phyloP scores from a whole-genome alignment of 2,888 invertebrate species.

The Xanthia togata region DNA sequence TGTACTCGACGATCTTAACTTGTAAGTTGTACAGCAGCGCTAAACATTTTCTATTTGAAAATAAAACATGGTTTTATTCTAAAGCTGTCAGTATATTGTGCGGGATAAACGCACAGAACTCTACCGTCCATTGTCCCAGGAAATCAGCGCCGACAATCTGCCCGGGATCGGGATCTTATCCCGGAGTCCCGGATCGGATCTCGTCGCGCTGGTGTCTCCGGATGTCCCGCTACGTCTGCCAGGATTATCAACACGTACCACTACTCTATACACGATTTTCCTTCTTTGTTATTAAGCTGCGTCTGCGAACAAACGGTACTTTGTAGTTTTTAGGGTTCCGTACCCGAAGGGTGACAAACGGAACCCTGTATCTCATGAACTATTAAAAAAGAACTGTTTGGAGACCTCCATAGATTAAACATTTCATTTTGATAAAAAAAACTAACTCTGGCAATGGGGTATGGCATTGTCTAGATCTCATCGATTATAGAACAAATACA shows the following conservation, averaged over 20 bases:
- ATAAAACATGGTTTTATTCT: slow-evolving; percentile 69
- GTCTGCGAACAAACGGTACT: slow-evolving; percentile 61
- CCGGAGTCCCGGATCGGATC: slow-evolving; percentile 78
- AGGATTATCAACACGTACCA: slow-evolving; percentile 83
- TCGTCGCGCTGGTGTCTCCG: slow-evolving; percentile 76
- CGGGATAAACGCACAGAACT: slow-evolving; percentile 76
- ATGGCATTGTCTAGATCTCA: too few relatives aligned
- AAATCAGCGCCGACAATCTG: slow-evolving; percentile 85
- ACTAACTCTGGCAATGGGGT: too few relatives aligned
- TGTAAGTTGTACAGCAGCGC: slow-evolving; percentile 13
- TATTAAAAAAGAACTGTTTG: too few relatives aligned
- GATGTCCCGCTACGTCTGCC: slow-evolving; percentile 82
- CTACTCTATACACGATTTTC: slow-evolving; percentile 76
- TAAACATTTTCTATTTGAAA: slow-evolving; percentile 54
- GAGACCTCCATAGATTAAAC: too few relatives aligned
- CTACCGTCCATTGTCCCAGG: slow-evolving; percentile 80
- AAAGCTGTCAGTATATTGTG: slow-evolving; percentile 78
- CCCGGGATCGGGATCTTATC: slow-evolving; percentile 80
- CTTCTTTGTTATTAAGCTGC: slow-evolving; percentile 75
- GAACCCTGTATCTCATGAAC: too few relatives aligned
- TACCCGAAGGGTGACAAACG: too few relatives aligned
- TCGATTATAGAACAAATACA: too few relatives aligned
- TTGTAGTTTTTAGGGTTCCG: slow-evolving; percentile 31
- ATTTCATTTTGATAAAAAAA: too few relatives aligned
- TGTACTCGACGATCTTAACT: slow-evolving; percentile 8